Evolutionary conservation across 2,113 vertebrate genomes (phyloP), one percentile per base, ranked within the genome.

Genomic region (Ramphastos sulfuratus): DNA sequence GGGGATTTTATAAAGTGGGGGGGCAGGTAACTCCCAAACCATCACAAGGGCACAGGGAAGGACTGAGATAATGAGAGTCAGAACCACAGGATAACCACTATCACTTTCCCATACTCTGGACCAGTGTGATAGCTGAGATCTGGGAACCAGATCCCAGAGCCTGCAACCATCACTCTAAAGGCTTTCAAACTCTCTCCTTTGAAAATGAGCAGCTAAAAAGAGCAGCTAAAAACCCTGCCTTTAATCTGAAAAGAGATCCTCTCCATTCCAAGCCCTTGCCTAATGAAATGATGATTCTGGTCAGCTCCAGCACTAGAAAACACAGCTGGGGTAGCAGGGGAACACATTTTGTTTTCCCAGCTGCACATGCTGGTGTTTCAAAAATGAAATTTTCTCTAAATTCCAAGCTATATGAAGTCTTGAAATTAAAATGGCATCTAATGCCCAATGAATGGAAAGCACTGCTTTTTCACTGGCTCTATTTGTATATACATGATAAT

Each of bases 311-410:
- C 55, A 25, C 63, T 52, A 82, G 70, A 50, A 90, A 66, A 90
- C 92, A 81, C 77, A 93, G 94, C 94, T 94, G 90, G 55, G 89
- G 59, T 61, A 25, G 61, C 77, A 84, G 77, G 70, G 35, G 44
- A 94, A 69, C 61, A 64, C 69, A 93, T 48, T 94, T 85, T 0
- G 0, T 84, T 92, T 84, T 76, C 78, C 31, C 11, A 39, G 84
- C 20, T 82, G 74, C 35, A 58, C 63, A 89, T 79, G 55, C 63
- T 87, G 20, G 58, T 46, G 39, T 79, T 89, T 69, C 6, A 0
- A 59, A 95, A 95, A 90, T 63, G 39, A 93, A 84, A 84, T 89
- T 89, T 94, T 80, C 82, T 67, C 82, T 77, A 65, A 94, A 25
- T 90, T 92, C 65, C 56, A 72, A 35, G 37, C 39, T 79, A 3